These are phyloP conservation scores for Elysia chlorotica DNA, from an alignment of 1,140 invertebrate species.

Conservation along the genomic window DNA sequence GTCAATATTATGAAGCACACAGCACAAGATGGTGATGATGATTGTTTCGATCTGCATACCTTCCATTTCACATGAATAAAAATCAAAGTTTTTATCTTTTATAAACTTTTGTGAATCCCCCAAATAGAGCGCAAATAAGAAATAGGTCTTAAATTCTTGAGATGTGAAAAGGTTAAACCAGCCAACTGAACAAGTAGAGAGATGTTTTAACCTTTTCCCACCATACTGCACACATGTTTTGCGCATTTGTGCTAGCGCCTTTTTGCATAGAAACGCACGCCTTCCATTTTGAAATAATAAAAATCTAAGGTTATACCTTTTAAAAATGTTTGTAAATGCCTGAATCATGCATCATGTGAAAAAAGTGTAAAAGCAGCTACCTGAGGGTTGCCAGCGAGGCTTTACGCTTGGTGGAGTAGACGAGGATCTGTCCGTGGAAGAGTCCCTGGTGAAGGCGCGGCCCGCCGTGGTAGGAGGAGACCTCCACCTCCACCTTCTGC, in stretches of 20 bases:
- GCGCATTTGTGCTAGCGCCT: too few relatives aligned
- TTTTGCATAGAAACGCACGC: too few relatives aligned
- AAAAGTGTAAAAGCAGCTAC: conserved; percentile 71
- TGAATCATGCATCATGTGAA: too few relatives aligned
- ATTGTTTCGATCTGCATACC: too few relatives aligned
- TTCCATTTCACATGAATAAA: not conserved
- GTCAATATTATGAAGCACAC: too few relatives aligned
- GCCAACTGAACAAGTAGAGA: not conserved
- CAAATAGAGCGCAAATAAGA: not conserved
- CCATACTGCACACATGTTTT: too few relatives aligned
- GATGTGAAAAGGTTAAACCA: too few relatives aligned
- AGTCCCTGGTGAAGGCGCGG: conserved; percentile 53
- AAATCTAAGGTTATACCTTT: too few relatives aligned
- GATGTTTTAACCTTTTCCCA: not conserved
- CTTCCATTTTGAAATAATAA: too few relatives aligned
- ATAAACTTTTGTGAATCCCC: not conserved
- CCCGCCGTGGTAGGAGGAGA: conserved; percentile 94
- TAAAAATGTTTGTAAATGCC: too few relatives aligned
- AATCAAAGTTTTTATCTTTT: not conserved
- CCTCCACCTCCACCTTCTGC: conserved; percentile 83
- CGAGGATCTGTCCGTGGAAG: conserved; percentile 94
- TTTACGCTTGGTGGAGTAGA: conserved; percentile 94
- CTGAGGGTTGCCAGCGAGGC: conserved; percentile 91
- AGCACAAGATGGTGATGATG: too few relatives aligned
- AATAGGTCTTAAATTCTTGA: not conserved